Evolutionary conservation across 2,888 invertebrate species (phyloP), one percentile per base, ranked within the genome.

Genomic region (Eretmocerus hayati): DNA sequence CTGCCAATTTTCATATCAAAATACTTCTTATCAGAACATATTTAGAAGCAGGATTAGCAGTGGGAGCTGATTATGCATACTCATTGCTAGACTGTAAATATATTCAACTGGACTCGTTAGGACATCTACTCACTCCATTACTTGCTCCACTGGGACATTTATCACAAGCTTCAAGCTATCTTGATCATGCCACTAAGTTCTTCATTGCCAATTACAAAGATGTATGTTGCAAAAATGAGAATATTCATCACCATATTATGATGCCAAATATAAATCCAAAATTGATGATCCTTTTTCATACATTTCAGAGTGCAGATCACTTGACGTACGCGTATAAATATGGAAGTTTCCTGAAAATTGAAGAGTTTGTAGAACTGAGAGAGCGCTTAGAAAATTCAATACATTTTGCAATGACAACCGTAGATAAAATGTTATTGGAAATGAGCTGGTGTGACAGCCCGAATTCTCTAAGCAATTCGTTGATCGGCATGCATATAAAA

Each of bases 321-420:
- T 78, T 95, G 45, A 89, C 92, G 21, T 84, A 89, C 63, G 89
- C 90, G 8, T 95, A 94, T 75, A 93, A 94, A 67, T 94, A 85
- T 72, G 94, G 95, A 11, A 92, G 94, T 37, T 94, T 94, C 75
- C 83, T 85, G 58, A 93, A 94, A 78, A 80, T 95, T 57, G 83
- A 87, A 58, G 94, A 95, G 71, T 87, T 96, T 67, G 83, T 89
- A 62, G 83, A 85, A 64, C 89, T 94, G 69, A 80, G 87, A 59
- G 83, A 85, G 59, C 79, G 87, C 41, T 74, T 95, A 52, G 84
- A 85, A 59, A 84, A 85, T 60, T 94, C 94, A 56, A 75, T 87
- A 48, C 88, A 93, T 73, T 85, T 83, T 66, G 82, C 78, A 52
- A 77, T 74, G 56, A 78, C 77, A 53, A 81, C 77, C 44, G 79